Conservation (phyloP, 1,140 invertebrate species). For the Trachelipus rathkii region DNA sequence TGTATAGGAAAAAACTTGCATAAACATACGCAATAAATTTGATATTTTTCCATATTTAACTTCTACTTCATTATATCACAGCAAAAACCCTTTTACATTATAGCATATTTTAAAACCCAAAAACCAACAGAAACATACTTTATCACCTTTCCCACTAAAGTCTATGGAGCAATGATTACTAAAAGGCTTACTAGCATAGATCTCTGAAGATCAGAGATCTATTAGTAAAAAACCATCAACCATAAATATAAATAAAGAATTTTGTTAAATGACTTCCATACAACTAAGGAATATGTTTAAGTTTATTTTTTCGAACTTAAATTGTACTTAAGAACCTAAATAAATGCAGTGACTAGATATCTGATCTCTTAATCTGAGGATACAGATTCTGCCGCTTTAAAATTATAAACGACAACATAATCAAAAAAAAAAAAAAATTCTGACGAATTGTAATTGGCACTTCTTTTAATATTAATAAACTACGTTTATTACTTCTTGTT, state of each 20-base stretch:
- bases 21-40: no score
- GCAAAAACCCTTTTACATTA: no score
- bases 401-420: background rate
- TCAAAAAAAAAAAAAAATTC: background rate
- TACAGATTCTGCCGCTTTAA: background rate
- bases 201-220: background rate
- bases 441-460: background rate
- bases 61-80: no score
- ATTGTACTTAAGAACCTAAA: background rate
- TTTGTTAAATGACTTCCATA: background rate
- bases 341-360: background rate
- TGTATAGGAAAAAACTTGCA: no score
- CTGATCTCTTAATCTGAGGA: background rate
- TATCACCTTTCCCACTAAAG: no score
- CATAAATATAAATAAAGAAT: background rate
- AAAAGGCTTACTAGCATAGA: background rate
- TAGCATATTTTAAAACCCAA: no score
- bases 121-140: no score
- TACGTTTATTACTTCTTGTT: no score
- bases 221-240: background rate
- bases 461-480: background rate
- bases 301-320: background rate
- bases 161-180: no score
- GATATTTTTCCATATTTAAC: no score
- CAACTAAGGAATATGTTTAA: background rate